Evolutionary conservation across 2,888 invertebrate species (phyloP), one percentile per base, ranked within the genome.

Genomic region (Eristalinus sepulchralis): DNA sequence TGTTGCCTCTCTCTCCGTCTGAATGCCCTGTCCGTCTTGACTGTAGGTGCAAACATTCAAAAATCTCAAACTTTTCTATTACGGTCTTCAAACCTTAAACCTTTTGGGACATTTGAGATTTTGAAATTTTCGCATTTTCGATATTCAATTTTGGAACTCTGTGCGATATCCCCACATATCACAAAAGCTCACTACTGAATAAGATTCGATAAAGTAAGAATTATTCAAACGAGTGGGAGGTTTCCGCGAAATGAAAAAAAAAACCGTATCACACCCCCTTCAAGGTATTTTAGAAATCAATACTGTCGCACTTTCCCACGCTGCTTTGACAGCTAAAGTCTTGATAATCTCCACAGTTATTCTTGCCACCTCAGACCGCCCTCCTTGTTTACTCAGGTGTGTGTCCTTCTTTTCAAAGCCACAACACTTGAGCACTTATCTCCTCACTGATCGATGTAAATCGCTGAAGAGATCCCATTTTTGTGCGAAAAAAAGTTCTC

Each of bases 371-470:
- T 20, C 80, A 80, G 33, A 27, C 75, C 17, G 13, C 47, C 64
- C 64, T 67, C n/a, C 20, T 13, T 88, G 77, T 88, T 88, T 88
- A 72, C 68, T 75, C 88, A 88, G 88, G 88, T 88, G 88, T 82
- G 24, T 13, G 31, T 31, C 33, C 17, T 31, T 24, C 36, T 4
- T n/a, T 10, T 20, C 3, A 10, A 27, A 31, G 34, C 27, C 0
- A 27, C 27, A 47, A 17, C 47, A 39, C 22, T 39, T 55, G n/a
- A 39, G 27, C 27, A 36, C 34, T 33, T 75, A 13, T 36, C 53
- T 36, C 13, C 8, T 24, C 64, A 55, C 20, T 67, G 33, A 60
- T 72, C 13, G 27, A 17, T 53, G n/a, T n/a, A 17, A 57, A 31
- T 64, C n/a, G 24, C 34, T 66, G 39, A 81, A 57, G 33, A 57